phyloP scores from a whole-genome alignment of 2,113 vertebrate species.

The Halichoeres trimaculatus region DNA sequence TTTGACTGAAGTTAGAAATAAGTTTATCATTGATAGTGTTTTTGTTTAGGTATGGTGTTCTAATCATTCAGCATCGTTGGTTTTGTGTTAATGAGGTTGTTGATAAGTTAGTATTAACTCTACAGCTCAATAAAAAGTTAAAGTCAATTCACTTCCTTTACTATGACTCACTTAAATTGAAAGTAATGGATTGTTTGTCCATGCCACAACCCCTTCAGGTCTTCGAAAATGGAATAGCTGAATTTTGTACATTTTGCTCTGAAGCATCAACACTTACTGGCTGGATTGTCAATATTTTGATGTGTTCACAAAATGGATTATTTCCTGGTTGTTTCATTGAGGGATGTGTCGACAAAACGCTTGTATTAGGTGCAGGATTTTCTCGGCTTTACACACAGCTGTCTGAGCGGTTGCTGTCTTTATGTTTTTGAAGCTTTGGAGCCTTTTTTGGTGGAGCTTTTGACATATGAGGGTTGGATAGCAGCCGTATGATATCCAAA shows the following conservation, averaged over 20 bases:
- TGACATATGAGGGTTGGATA: no score
- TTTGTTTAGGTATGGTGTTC: neutral
- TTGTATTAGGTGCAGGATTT: neutral
- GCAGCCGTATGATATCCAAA: no score
- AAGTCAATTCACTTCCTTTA: neutral
- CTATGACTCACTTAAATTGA: neutral
- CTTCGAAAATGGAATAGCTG: neutral
- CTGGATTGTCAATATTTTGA: no score
- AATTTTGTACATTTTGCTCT: neutral
- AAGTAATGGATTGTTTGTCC: neutral
- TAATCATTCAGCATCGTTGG: neutral
- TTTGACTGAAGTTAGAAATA: no score
- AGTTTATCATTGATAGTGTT: neutral
- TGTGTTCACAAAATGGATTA: no score
- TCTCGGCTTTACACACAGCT: no score
- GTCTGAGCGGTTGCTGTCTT: no score
- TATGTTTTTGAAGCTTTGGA: no score
- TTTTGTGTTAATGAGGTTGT: neutral
- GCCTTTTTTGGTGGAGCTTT: no score
- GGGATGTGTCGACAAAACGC: no score
- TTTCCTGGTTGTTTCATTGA: no score
- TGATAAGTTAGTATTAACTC: neutral
- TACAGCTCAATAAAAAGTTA: neutral
- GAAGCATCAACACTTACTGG: neutral
- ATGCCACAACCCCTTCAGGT: neutral